phyloP scores from a whole-genome alignment of 2,797 vertebrate species.

The Sciaenops ocellatus region DNA sequence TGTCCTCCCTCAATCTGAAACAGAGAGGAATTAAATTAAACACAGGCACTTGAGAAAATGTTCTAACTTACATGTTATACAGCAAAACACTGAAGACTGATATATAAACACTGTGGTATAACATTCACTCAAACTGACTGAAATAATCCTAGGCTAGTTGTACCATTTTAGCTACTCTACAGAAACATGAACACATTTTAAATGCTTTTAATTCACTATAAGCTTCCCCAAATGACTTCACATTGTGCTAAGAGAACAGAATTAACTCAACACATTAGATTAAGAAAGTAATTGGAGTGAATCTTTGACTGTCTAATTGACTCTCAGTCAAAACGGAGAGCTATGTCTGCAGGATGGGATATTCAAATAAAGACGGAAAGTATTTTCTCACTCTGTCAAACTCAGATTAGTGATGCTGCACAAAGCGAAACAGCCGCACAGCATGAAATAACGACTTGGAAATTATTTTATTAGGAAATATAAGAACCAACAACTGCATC shows the following conservation, averaged over 20 bases:
- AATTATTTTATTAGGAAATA: constrained; percentile 10
- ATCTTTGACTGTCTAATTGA: constrained; percentile 53
- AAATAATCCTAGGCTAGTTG: constrained; percentile 34
- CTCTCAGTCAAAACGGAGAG: constrained; percentile 35
- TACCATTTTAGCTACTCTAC: constrained; percentile 13
- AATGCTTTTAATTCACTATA: constrained; percentile 39
- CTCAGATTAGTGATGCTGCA: constrained; percentile 26
- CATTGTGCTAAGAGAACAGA: constrained; percentile 45
- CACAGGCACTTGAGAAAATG: too few species aligned
- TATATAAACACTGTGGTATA: background rate
- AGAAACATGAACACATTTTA: constrained; percentile 26
- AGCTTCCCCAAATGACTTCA: constrained; percentile 47
- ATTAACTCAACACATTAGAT: constrained; percentile 47
- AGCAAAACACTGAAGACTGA: constrained; percentile 24
- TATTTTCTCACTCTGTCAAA: constrained; percentile 31
- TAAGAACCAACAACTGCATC: background rate
- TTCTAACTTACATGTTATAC: background rate
- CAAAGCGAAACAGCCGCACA: constrained; percentile 27
- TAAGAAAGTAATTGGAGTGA: constrained; percentile 47
- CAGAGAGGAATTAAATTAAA: constrained; percentile 1
- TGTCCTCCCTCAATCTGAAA: background rate
- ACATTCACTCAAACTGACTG: constrained; percentile 28
- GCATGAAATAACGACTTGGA: constrained; percentile 19
- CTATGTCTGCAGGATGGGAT: constrained; percentile 36
- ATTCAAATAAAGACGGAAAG: constrained; percentile 42